Evolutionary conservation across 2,797 vertebrate genomes (phyloP).

Genomic region (Rhinichthys osculus): DNA sequence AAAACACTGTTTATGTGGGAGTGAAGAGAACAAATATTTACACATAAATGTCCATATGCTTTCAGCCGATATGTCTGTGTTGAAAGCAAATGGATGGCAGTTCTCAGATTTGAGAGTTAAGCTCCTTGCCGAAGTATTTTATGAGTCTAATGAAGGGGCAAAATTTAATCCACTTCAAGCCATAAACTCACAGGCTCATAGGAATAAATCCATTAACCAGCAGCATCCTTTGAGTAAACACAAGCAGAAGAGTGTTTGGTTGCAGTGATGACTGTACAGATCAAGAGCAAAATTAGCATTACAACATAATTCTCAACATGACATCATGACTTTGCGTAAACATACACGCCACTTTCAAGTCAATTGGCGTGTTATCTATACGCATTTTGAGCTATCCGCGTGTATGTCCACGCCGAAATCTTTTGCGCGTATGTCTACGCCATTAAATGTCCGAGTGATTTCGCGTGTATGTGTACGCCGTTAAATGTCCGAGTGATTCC

Average conservation of each 20-base stretch:
- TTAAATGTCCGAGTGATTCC: too few relatives aligned
- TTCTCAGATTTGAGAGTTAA: slow-evolving; percentile 23
- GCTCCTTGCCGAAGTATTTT: slow-evolving; percentile 30
- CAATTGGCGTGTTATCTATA: too few relatives aligned
- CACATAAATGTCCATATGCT: slow-evolving; percentile 25
- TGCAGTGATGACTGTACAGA: slow-evolving; percentile 2
- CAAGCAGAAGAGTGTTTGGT: slow-evolving; percentile 24
- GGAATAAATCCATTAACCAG: slow-evolving; percentile 38
- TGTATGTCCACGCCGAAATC: too few relatives aligned
- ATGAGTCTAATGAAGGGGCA: slow-evolving; percentile 31
- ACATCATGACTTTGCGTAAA: too few relatives aligned
- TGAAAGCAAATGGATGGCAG: slow-evolving; percentile 45
- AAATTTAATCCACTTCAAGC: slow-evolving; percentile 44
- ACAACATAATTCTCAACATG: not conserved
- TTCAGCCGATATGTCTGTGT: slow-evolving; percentile 13
- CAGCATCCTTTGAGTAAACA: slow-evolving; percentile 11
- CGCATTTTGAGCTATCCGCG: too few relatives aligned
- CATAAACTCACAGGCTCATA: slow-evolving; percentile 30
- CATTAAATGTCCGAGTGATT: too few relatives aligned
- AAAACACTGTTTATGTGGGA: slow-evolving; percentile 21
- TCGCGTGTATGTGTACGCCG: too few relatives aligned
- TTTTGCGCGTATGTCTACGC: too few relatives aligned
- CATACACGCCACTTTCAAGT: too few relatives aligned
- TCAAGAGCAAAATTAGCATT: not conserved
- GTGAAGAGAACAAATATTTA: slow-evolving; percentile 4